Evolutionary conservation across 2,113 vertebrate genomes (phyloP).

Genomic region (Cyrtonyx montezumae): DNA sequence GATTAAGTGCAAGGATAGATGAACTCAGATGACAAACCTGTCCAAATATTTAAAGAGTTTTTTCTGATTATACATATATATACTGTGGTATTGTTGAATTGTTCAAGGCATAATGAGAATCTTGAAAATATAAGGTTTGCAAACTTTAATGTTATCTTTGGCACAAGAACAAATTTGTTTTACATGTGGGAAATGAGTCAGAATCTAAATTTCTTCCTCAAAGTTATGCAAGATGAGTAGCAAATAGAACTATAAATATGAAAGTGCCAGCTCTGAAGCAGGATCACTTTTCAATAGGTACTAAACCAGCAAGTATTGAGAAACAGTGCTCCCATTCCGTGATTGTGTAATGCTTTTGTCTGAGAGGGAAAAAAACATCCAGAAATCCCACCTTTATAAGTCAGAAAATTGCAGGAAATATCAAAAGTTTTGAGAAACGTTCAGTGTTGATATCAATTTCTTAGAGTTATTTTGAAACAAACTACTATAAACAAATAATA

Average conservation of each 20-base stretch:
- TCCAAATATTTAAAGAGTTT: neutral
- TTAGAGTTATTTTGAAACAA: neutral
- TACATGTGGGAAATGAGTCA: neutral
- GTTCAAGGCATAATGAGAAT: neutral
- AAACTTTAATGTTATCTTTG: too few relatives aligned
- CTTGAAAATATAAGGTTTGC: neutral
- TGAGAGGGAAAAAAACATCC: neutral
- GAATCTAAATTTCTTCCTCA: neutral
- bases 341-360: neutral
- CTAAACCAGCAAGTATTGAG: neutral
- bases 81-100: rapidly evolving
- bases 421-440: neutral
- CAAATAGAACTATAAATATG: neutral
- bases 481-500: neutral
- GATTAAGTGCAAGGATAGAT: neutral
- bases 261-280: neutral
- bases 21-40: neutral
- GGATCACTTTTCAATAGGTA: neutral
- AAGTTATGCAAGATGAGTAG: neutral
- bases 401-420: neutral
- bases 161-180: neutral
- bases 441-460: neutral
- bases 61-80: neutral
- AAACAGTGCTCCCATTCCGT: neutral
- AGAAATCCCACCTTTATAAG: neutral